Conservation (phyloP, 2,797 vertebrate genomes). For the Delichon dasypus region DNA sequence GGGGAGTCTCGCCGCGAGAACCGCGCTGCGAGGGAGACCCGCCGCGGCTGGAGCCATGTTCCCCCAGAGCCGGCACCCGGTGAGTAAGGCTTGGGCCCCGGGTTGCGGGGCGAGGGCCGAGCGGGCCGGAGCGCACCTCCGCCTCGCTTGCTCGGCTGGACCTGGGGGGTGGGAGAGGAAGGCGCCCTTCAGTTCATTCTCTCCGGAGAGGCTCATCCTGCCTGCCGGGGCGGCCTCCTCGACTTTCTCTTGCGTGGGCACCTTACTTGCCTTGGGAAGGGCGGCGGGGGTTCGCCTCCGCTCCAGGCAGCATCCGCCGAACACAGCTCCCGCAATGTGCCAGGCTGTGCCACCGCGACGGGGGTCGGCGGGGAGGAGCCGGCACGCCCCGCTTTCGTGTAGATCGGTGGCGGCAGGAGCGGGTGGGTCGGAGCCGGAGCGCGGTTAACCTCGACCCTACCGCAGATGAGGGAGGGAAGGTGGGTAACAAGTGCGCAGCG, state of each 20-base stretch:
- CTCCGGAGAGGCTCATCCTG: neutral
- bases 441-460: neutral
- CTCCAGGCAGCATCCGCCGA: neutral
- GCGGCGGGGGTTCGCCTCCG: neutral
- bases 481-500: neutral
- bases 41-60: slow-evolving; percentile 83
- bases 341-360: neutral
- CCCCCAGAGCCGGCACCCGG: slow-evolving; percentile 94
- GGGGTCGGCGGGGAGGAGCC: neutral
- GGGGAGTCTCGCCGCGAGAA: neutral
- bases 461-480: neutral
- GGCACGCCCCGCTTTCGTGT: neutral
- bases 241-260: neutral
- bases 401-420: neutral
- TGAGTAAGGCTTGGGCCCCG: slow-evolving; percentile 70
- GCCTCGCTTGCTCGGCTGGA: neutral
- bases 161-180: neutral
- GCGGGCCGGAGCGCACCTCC: too few relatives aligned
- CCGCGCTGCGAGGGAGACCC: slow-evolving; percentile 69
- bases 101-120: neutral
- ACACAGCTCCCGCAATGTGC: neutral
- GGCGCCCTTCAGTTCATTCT: neutral
- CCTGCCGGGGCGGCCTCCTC: too few relatives aligned
- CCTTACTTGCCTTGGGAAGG: neutral
- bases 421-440: neutral